Conservation (phyloP, 2,797 vertebrate genomes). For the Spondyliosoma cantharus region DNA sequence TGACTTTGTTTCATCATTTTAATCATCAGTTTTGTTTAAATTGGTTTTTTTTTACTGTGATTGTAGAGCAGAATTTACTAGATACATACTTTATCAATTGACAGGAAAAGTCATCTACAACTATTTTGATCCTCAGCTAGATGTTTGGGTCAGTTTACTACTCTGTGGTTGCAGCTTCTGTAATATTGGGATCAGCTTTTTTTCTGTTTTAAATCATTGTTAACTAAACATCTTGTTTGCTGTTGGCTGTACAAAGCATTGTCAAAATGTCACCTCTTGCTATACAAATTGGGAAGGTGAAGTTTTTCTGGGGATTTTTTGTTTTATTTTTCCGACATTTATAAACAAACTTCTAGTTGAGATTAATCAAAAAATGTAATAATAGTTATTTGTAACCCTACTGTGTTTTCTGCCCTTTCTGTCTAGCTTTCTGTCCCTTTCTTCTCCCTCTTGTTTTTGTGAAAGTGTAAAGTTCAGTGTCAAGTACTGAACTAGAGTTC, state of each 20-base stretch:
- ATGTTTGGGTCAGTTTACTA: background rate
- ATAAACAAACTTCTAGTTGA: background rate
- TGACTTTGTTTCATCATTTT: background rate
- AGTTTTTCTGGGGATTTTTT: background rate
- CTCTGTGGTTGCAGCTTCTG: background rate
- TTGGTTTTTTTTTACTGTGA: background rate
- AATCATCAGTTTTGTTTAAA: background rate
- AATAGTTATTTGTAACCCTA: background rate
- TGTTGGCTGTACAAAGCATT: background rate
- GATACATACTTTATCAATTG: background rate
- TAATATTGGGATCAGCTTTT: background rate
- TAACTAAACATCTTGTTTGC: background rate
- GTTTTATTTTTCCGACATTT: background rate
- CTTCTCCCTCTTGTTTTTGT: background rate
- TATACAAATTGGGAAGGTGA: background rate
- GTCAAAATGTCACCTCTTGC: background rate
- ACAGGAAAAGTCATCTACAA: background rate
- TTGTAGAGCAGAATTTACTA: background rate
- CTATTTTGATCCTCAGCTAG: background rate
- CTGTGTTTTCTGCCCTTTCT: background rate
- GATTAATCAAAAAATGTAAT: background rate
- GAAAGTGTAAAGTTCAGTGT: background rate
- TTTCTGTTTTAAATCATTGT: background rate
- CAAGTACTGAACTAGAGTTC: too few relatives aligned
- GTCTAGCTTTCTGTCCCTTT: background rate